A percentile compares a stretch with the other conserved stretches of the same genome.
Evolutionary conservation across 1,140 invertebrate genomes (phyloP).

Genomic region (Bactericera cockerelli): DNA sequence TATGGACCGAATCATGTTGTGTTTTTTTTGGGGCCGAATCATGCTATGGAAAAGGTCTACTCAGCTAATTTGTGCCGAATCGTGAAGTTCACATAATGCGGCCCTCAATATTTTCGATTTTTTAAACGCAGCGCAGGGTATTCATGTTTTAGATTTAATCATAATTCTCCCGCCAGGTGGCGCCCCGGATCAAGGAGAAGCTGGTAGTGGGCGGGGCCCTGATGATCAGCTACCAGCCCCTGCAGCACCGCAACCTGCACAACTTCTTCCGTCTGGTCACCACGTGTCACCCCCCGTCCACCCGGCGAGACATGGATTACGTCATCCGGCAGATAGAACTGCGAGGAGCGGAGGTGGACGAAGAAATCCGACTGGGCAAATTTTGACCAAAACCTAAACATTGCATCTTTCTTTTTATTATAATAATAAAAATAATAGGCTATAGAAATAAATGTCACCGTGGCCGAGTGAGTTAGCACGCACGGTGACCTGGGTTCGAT

Average conservation of each 20-base stretch:
- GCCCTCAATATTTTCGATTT: no score
- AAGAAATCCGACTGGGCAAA: background rate
- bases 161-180: slow-evolving; percentile 48
- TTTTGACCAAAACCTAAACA: background rate
- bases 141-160: no score
- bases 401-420: background rate
- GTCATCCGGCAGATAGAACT: slow-evolving; percentile 42
- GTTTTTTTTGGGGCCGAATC: no score
- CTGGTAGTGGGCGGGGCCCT: slow-evolving; percentile 58
- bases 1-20: no score
- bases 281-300: slow-evolving; percentile 52
- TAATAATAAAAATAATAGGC: no score
- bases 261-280: slow-evolving; percentile 85
- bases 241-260: slow-evolving; percentile 41
- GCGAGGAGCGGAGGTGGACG: slow-evolving; percentile 30
- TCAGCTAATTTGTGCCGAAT: no score
- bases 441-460: no score
- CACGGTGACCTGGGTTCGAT: no score
- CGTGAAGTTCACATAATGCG: no score
- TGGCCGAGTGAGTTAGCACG: no score
- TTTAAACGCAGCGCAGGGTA: no score
- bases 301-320: slow-evolving; percentile 40
- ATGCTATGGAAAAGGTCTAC: no score
- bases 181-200: slow-evolving; percentile 65
- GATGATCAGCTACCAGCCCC: slow-evolving; percentile 76